Evolutionary conservation across 2,888 invertebrate genomes (phyloP), one percentile per base, ranked within the genome.

Genomic region (Sphaeridia pumilis): DNA sequence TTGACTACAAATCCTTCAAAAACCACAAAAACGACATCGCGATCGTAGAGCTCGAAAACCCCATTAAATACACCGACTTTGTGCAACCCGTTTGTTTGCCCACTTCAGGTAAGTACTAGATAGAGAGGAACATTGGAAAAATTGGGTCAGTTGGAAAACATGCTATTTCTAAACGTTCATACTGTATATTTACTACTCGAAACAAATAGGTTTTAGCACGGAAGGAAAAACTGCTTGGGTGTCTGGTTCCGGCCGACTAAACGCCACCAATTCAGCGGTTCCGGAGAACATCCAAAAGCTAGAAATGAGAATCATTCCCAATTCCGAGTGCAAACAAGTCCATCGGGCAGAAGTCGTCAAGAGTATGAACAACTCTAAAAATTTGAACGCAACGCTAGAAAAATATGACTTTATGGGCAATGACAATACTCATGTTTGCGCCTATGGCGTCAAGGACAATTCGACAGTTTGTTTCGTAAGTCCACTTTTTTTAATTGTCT

Each of bases 11-110:
- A 41, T 55, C 59, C 7, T 52, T 58, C 21, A 45, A 57, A 27
- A 58, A 59, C 3, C 59, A 63, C 31, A 36, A 58, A 4, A 63
- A 63, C 48, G 63, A 63, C 47, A 63, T 63, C 31, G 63, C 61
- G 2, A 38, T 63, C 1, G 26, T 63, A 7, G 56, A 58, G 50
- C 25, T 60, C 1, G 53, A 52, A 26, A 46, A 41, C 20, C 49
- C 46, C 20, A 58, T 63, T 21, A 48, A 43, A 7, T 63, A 55
- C 26, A 55, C 54, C 21, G 49, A 57, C n/a, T 55, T 49, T 12
- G 48, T 60, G 25, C 61, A 63, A 22, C 63, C 63, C n/a, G 44
- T 63, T 4, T 63, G 63, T 41, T 48, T 63, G n/a, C 50, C 56
- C 5, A 28, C 55, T 1, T 41, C 26, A 54, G 58, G 57, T 57